phyloP scores from a whole-genome alignment of 2,113 vertebrate species.

The Physeter macrocephalus region DNA sequence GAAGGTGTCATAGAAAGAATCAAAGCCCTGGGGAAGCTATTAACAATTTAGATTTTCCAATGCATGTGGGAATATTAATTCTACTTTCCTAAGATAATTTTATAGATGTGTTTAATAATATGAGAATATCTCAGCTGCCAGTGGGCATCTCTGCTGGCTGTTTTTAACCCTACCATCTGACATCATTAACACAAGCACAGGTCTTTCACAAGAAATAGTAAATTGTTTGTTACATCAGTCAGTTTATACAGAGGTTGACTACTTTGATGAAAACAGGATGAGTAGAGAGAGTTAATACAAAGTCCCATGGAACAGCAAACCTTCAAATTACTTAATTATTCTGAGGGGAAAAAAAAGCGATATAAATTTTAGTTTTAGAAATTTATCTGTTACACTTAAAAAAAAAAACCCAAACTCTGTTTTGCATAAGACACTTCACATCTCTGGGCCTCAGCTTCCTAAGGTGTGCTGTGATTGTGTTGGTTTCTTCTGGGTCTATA shows the following conservation, averaged over 20 bases:
- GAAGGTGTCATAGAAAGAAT: not conserved
- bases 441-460: not conserved
- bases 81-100: conserved; percentile 4
- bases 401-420: not conserved
- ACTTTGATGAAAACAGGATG: not conserved
- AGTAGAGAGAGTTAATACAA: not conserved
- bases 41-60: conserved; percentile 26
- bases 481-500: not conserved
- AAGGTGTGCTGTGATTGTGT: not conserved
- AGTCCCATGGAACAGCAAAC: not conserved
- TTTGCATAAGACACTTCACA: not conserved
- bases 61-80: not conserved
- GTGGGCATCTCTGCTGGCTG: not conserved
- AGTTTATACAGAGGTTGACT: not conserved
- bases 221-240: not conserved
- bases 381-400: not conserved
- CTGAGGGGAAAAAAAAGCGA: not conserved
- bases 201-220: not conserved
- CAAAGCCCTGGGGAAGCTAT: not conserved
- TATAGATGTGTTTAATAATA: not conserved
- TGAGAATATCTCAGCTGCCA: not conserved
- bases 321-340: not conserved
- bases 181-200: not conserved
- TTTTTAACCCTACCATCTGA: not conserved
- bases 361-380: not conserved